A percentile compares a stretch with the other conserved stretches of the same genome.
These are phyloP conservation scores for Bombylius major DNA, from an alignment of 2,888 invertebrate genomes.

Conservation along the genomic window DNA sequence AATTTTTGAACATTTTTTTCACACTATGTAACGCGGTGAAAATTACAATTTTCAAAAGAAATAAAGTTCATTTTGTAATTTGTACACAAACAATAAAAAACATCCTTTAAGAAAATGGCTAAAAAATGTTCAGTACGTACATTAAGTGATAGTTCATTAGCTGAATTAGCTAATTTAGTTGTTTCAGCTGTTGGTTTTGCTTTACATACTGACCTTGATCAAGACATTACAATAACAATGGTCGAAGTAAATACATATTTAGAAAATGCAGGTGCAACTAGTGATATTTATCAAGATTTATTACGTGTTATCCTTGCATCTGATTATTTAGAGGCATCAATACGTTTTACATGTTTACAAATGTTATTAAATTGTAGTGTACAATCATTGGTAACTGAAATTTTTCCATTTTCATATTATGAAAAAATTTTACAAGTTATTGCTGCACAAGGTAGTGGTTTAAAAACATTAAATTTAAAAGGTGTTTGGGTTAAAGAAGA, in stretches of 20 bases:
- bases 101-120: constrained; percentile 39
- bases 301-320: constrained; percentile 50
- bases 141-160: constrained; percentile 46
- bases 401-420: constrained; percentile 60
- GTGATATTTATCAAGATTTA: constrained; percentile 56
- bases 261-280: constrained; percentile 48
- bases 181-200: constrained; percentile 50
- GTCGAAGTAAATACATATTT: constrained; percentile 48
- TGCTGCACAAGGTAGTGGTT: constrained; percentile 47
- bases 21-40: no score
- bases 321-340: constrained; percentile 53
- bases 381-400: constrained; percentile 50
- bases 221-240: constrained; percentile 44
- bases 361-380: constrained; percentile 53
- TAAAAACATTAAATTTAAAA: constrained; percentile 53
- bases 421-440: constrained; percentile 54
- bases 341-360: constrained; percentile 52
- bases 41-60: no score
- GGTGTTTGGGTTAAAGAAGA: constrained; percentile 64
- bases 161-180: constrained; percentile 46
- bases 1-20: no score
- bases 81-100: no score
- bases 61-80: no score
- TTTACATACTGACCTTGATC: constrained; percentile 40
- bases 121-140: constrained; percentile 49